Conservation (phyloP, 2,113 vertebrate species). For the Saimiri boliviensis region DNA sequence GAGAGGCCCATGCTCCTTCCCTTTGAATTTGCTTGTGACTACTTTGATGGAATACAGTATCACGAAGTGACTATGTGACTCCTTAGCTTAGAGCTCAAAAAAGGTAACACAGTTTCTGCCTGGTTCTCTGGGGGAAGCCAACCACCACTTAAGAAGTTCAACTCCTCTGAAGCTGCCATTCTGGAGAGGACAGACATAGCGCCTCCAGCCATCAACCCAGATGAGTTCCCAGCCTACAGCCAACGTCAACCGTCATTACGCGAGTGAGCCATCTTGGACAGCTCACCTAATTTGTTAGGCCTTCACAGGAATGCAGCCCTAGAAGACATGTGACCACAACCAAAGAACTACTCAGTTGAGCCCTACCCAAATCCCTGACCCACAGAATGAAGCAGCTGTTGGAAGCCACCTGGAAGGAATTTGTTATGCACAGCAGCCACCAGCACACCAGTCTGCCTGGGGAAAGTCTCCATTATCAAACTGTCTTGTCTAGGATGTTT, state of each 20-base stretch:
- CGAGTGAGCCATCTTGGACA: neutral
- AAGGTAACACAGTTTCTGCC: neutral
- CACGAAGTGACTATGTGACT: neutral
- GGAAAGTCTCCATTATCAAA: neutral
- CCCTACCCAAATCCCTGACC: neutral
- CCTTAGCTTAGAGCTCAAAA: neutral
- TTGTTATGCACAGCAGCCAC: neutral
- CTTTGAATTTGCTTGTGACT: neutral
- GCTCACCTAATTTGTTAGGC: neutral
- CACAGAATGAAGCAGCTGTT: neutral
- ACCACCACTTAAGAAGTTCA: neutral
- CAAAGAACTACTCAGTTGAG: neutral
- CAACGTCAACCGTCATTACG: neutral
- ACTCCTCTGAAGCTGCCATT: neutral
- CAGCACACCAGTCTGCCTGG: neutral
- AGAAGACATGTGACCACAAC: neutral
- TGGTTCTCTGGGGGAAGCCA: neutral
- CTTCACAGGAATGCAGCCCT: neutral
- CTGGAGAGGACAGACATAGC: accelerated
- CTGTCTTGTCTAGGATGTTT: neutral
- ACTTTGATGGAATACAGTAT: neutral
- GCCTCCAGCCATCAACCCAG: neutral
- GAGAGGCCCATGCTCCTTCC: neutral
- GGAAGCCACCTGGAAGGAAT: neutral
- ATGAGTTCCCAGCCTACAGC: neutral